A percentile compares a stretch with the other conserved stretches of the same genome.
Conservation (phyloP, 2,888 invertebrate species). For the Germaria angustata region DNA sequence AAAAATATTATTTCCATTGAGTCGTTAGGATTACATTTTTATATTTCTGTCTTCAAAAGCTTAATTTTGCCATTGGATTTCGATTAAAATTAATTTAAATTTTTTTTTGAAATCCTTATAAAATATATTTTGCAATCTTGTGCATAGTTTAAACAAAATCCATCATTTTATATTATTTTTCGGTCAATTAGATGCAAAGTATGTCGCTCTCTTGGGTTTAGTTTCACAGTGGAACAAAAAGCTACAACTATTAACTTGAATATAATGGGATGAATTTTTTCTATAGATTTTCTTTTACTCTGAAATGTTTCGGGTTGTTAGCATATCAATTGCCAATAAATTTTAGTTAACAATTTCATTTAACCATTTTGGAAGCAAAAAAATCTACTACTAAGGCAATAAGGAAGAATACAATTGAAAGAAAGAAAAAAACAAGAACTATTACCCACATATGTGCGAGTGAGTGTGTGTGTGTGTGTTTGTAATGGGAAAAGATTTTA, state of each 20-base stretch:
- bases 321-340: constrained; percentile 67
- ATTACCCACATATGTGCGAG: constrained; percentile 37
- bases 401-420: constrained; percentile 60
- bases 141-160: neutral
- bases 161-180: constrained; percentile 18
- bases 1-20: too few relatives aligned
- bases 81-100: too few relatives aligned
- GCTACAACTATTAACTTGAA: neutral
- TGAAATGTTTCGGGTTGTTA: constrained; percentile 62
- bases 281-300: neutral
- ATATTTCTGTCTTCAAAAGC: too few relatives aligned
- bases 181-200: constrained; percentile 45
- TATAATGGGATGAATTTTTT: constrained; percentile 12
- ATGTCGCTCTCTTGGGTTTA: constrained; percentile 22
- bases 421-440: neutral
- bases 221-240: neutral
- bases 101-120: too few relatives aligned
- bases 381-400: constrained; percentile 37
- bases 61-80: too few relatives aligned
- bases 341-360: constrained; percentile 68
- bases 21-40: too few relatives aligned
- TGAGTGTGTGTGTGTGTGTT: neutral
- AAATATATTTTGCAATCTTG: neutral
- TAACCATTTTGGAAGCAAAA: constrained; percentile 54
- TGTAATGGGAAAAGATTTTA: constrained; percentile 1